A percentile compares a stretch with the other conserved stretches of the same genome.
Conservation (phyloP, 2,888 invertebrate genomes). For the Rhorus exstirpatorius region DNA sequence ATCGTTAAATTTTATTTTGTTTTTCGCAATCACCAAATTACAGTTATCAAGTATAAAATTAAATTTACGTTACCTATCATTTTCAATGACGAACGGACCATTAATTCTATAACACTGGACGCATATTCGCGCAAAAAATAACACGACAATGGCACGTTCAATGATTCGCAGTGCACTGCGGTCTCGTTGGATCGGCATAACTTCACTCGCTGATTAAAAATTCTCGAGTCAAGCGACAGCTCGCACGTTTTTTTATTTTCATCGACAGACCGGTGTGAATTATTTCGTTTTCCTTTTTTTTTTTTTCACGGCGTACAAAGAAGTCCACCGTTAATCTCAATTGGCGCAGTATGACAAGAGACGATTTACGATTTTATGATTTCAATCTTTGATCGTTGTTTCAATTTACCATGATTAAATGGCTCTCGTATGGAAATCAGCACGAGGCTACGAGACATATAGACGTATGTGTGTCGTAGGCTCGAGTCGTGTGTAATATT, state of each 20-base stretch:
- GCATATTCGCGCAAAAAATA: not conserved
- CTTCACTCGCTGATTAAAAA: conserved; percentile 12
- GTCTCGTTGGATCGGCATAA: conserved; percentile 11
- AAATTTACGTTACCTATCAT: no score
- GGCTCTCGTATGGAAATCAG: not conserved
- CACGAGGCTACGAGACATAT: not conserved
- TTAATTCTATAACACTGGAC: no score
- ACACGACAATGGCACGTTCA: not conserved
- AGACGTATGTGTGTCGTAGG: no score
- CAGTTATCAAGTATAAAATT: no score
- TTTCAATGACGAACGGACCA: no score
- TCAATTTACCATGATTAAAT: conserved; percentile 16
- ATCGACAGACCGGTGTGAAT: not conserved
- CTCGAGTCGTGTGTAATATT: not conserved
- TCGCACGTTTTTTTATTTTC: no score
- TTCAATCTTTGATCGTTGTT: not conserved
- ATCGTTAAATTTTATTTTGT: no score
- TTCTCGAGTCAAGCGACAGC: no score
- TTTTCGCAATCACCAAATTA: no score
- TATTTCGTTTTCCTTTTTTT: no score
- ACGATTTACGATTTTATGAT: conserved; percentile 9
- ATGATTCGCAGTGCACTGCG: not conserved
- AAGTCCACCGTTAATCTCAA: not conserved
- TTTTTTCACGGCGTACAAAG: no score
- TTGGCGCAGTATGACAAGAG: not conserved